phyloP scores from a whole-genome alignment of 1,140 invertebrate genomes.

The Drosophila rhopaloa region DNA sequence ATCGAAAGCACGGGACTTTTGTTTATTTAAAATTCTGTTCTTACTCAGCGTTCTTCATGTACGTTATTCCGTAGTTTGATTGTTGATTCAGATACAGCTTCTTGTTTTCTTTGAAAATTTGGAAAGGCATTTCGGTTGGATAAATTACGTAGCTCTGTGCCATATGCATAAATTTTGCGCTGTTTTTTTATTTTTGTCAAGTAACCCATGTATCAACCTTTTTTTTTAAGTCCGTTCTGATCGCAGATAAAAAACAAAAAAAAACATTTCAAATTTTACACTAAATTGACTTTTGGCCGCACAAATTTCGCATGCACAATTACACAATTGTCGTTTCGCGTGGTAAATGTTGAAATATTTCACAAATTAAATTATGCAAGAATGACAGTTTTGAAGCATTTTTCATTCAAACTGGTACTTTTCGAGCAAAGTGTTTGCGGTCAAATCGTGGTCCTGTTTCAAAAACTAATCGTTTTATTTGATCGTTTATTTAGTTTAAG shows the following conservation, averaged over 20 bases:
- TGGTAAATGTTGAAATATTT: conserved; percentile 50
- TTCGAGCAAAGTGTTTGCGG: conserved; percentile 6
- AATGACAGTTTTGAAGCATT: conserved; percentile 28
- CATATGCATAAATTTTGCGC: conserved; percentile 58
- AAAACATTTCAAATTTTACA: conserved; percentile 72
- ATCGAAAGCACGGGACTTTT: conserved; percentile 36
- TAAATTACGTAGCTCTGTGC: conserved; percentile 58
- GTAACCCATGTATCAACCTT: conserved; percentile 54
- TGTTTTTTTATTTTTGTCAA: conserved; percentile 38
- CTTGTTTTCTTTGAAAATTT: conserved; percentile 25
- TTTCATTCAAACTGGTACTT: conserved; percentile 14
- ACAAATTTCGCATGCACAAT: conserved; percentile 72
- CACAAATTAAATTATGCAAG: conserved; percentile 46
- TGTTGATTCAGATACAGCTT: conserved; percentile 40
- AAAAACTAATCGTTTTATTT: not conserved
- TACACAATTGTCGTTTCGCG: conserved; percentile 56
- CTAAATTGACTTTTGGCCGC: conserved; percentile 73
- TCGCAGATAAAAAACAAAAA: conserved; percentile 22
- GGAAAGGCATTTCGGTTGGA: conserved; percentile 27
- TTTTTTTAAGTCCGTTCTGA: conserved; percentile 25
- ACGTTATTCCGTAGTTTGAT: conserved; percentile 19
- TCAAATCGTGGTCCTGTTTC: not conserved
- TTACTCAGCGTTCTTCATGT: conserved; percentile 17
- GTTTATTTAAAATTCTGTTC: conserved; percentile 47
- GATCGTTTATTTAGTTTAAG: not conserved